Evolutionary conservation across 2,888 invertebrate genomes (phyloP).

Genomic region (Caenorhabditis imperialis): DNA sequence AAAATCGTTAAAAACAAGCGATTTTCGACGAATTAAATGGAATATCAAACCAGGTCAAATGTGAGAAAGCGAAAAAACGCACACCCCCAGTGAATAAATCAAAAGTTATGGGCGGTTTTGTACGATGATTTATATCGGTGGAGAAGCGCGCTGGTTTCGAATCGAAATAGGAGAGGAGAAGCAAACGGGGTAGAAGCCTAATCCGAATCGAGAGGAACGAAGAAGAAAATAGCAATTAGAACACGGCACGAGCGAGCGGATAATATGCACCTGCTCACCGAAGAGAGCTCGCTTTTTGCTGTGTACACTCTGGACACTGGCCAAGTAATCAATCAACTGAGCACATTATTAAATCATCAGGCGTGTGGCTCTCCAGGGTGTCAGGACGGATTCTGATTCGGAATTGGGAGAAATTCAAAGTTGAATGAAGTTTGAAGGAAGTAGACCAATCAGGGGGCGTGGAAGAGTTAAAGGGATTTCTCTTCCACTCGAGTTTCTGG

Average conservation of each 20-base stretch:
- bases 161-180: constrained; percentile 9
- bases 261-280: constrained; percentile 41
- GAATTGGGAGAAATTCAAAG: too few species aligned
- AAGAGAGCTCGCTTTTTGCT: constrained; percentile 22
- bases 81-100: constrained; percentile 31
- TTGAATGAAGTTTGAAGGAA: too few species aligned
- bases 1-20: too few species aligned
- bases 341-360: constrained; percentile 50
- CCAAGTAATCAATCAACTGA: constrained; percentile 36
- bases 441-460: too few species aligned
- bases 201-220: background rate
- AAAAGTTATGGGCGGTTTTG: constrained; percentile 19
- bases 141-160: background rate
- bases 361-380: too few species aligned
- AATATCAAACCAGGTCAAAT: constrained; percentile 9
- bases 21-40: too few species aligned
- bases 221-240: background rate
- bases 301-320: constrained; percentile 16
- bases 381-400: too few species aligned
- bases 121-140: constrained; percentile 8
- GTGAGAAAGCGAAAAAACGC: background rate
- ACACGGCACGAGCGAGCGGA: constrained; percentile 5
- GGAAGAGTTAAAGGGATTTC: too few species aligned
- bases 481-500: too few species aligned
- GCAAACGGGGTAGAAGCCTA: background rate